Percentiles rank a stretch among this genome's conserved stretches.
These are phyloP conservation scores for Bradynema listronoti DNA, from an alignment of 1,140 invertebrate genomes.

Conservation along the genomic window DNA sequence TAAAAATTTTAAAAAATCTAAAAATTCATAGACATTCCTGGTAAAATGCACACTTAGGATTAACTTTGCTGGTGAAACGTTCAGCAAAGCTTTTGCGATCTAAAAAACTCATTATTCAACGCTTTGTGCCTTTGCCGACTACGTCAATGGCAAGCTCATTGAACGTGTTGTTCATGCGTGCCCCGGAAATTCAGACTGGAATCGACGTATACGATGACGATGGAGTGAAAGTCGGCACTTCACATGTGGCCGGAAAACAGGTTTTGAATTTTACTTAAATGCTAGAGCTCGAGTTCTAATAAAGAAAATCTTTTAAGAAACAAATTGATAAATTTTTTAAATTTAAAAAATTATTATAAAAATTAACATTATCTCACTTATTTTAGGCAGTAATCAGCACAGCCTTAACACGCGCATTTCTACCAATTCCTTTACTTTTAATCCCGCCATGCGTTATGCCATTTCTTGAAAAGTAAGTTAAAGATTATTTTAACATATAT, in stretches of 20 bases:
- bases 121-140: constrained; percentile 63
- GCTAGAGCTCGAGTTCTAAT: neutral
- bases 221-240: constrained; percentile 60
- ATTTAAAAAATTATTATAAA: no score
- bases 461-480: constrained; percentile 41
- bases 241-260: constrained; percentile 61
- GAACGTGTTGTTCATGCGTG: constrained; percentile 63
- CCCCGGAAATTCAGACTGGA: constrained; percentile 61
- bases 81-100: no score
- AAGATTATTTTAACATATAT: no score
- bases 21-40: no score
- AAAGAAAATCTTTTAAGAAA: no score
- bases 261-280: constrained; percentile 37
- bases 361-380: no score
- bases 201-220: constrained; percentile 61
- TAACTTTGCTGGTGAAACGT: no score
- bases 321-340: no score
- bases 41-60: no score
- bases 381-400: constrained; percentile 48
- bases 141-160: constrained; percentile 60
- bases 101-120: constrained; percentile 59
- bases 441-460: constrained; percentile 51
- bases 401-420: constrained; percentile 45
- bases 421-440: constrained; percentile 47
- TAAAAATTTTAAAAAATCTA: no score